Percentiles rank a stretch among this genome's conserved stretches.
Conservation (phyloP, 2,113 vertebrate genomes). For the Poecilia latipinna region DNA sequence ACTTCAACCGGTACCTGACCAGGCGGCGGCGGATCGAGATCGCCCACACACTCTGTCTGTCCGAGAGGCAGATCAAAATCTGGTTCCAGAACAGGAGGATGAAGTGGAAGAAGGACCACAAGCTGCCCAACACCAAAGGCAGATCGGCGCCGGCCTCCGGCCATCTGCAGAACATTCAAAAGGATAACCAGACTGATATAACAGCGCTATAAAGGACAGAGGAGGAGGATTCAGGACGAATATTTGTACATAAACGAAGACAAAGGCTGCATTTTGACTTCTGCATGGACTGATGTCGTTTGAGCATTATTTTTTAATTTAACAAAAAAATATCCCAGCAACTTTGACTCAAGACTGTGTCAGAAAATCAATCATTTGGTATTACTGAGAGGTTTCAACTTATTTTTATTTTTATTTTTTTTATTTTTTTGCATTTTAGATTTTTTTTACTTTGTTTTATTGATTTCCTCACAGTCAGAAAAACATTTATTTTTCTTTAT, state of each 20-base stretch:
- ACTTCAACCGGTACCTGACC: slow-evolving; percentile 99
- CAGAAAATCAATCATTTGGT: slow-evolving; percentile 63
- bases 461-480: slow-evolving; percentile 57
- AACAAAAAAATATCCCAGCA: slow-evolving; percentile 64
- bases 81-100: slow-evolving; percentile 99
- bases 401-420: slow-evolving; percentile 40
- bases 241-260: slow-evolving; percentile 82
- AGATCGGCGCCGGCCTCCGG: slow-evolving; percentile 87
- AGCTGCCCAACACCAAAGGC: slow-evolving; percentile 98
- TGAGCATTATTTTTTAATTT: slow-evolving; percentile 62
- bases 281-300: slow-evolving; percentile 82
- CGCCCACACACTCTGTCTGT: slow-evolving; percentile 95
- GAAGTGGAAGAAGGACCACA: slow-evolving; percentile 99
- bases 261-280: slow-evolving; percentile 83
- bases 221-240: slow-evolving; percentile 69
- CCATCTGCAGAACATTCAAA: slow-evolving; percentile 90
- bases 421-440: slow-evolving; percentile 5
- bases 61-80: slow-evolving; percentile 99
- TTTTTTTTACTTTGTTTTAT: slow-evolving; percentile 28
- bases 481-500: slow-evolving; percentile 50
- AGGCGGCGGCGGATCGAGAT: slow-evolving; percentile 98
- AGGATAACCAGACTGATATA: slow-evolving; percentile 96
- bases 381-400: slow-evolving; percentile 54
- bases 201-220: slow-evolving; percentile 89
- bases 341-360: slow-evolving; percentile 60